A percentile compares a stretch with the other conserved stretches of the same genome.
These are phyloP conservation scores for Barbus barbus DNA, from an alignment of 2,113 vertebrate species.

Conservation along the genomic window DNA sequence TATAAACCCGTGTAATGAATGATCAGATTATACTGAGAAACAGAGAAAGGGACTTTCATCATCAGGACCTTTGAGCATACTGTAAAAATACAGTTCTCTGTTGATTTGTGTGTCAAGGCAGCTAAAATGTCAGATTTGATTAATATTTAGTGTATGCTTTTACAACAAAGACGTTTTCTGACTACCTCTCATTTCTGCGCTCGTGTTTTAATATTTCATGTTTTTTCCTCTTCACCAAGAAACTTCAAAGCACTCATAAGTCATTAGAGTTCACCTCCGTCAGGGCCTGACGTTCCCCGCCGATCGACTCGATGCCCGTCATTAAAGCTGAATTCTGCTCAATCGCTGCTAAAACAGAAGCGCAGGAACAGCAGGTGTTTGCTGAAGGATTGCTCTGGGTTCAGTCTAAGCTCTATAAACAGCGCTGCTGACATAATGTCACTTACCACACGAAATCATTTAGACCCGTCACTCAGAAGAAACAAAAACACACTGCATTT, in stretches of 20 bases:
- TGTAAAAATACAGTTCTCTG: background rate
- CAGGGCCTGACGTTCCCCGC: too few species aligned
- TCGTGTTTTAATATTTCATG: slow-evolving; percentile 28
- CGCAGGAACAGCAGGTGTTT: background rate
- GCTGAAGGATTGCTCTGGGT: background rate
- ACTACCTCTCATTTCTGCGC: background rate
- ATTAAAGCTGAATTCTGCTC: background rate
- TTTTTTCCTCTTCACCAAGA: background rate
- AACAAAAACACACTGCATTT: background rate
- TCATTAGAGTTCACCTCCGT: background rate
- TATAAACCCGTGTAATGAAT: background rate
- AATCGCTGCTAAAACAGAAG: background rate
- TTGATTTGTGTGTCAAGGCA: background rate
- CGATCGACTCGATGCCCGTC: background rate
- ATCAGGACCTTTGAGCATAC: background rate
- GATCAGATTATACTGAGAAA: background rate
- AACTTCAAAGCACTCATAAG: slow-evolving; percentile 35
- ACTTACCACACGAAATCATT: background rate
- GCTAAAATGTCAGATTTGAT: too few species aligned
- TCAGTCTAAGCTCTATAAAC: background rate
- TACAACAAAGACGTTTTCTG: background rate
- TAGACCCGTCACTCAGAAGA: background rate
- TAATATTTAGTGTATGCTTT: background rate
- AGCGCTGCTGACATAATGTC: background rate
- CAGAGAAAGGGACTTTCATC: background rate